phyloP scores from a whole-genome alignment of 2,113 vertebrate species.

The Neotoma lepida region DNA sequence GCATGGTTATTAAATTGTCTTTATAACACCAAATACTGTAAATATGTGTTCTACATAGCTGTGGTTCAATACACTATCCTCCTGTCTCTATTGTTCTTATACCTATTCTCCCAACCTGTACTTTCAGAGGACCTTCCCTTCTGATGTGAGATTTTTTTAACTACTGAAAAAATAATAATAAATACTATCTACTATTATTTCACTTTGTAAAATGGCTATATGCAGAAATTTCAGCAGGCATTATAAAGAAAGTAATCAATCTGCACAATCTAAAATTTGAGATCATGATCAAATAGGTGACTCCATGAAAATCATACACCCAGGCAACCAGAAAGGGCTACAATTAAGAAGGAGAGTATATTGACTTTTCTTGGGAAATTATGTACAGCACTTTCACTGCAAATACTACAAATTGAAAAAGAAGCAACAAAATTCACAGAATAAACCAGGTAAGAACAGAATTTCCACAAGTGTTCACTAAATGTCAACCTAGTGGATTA shows the following conservation, averaged over 20 bases:
- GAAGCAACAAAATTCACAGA: not conserved
- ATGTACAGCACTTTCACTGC: not conserved
- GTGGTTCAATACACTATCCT: no score
- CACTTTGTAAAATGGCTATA: not conserved
- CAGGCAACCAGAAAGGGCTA: not conserved
- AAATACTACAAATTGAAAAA: conserved; percentile 21
- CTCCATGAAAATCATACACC: not conserved
- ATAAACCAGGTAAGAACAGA: not conserved
- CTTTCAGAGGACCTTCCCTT: not conserved
- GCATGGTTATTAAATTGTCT: not conserved
- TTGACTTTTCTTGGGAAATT: conserved; percentile 6
- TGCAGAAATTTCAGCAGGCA: not conserved
- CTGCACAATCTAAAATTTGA: not conserved
- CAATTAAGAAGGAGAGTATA: not conserved
- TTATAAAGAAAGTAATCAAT: not conserved
- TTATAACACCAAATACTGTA: not conserved
- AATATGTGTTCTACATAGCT: not conserved
- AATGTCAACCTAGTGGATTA: conserved; percentile 8
- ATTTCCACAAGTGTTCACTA: not conserved
- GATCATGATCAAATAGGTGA: not conserved
- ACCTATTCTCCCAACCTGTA: not conserved
- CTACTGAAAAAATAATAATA: not conserved
- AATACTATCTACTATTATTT: not conserved
- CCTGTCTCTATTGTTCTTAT: not conserved
- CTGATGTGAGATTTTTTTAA: not conserved